These are phyloP conservation scores for Popillia japonica DNA, from an alignment of 1,140 invertebrate species.

Conservation along the genomic window DNA sequence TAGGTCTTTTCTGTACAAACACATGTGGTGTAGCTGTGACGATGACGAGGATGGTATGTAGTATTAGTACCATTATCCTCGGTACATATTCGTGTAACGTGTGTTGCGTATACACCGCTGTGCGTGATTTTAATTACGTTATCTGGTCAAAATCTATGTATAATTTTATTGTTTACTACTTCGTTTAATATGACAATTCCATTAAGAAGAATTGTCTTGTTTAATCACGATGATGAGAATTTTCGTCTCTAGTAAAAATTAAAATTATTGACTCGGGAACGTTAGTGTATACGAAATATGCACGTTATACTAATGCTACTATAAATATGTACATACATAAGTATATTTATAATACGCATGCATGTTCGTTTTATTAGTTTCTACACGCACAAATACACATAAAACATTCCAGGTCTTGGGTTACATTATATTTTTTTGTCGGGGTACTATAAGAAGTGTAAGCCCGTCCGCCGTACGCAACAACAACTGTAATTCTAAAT, in stretches of 20 bases:
- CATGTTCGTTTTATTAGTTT: neutral
- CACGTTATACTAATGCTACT: neutral
- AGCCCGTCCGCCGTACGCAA: neutral
- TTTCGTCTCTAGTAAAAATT: too few relatives aligned
- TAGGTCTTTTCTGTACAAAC: conserved; percentile 24
- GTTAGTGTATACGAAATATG: neutral
- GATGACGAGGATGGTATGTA: conserved; percentile 14
- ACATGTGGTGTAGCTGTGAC: conserved; percentile 34
- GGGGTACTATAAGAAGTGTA: too few relatives aligned
- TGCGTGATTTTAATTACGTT: neutral
- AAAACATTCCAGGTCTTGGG: conserved; percentile 16
- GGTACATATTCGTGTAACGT: neutral
- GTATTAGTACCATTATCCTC: too few relatives aligned
- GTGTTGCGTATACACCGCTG: neutral
- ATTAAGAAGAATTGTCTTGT: too few relatives aligned
- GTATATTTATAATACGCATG: neutral
- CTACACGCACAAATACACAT: conserved; percentile 4
- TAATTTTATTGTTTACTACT: too few relatives aligned
- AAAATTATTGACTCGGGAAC: neutral
- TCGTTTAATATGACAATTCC: too few relatives aligned
- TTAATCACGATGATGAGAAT: too few relatives aligned
- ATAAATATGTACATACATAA: too few relatives aligned
- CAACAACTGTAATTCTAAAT: neutral
- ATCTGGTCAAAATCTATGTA: neutral
- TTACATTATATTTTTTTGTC: conserved; percentile 30